Percentiles rank a stretch among this genome's conserved stretches.
Evolutionary conservation across 2,888 invertebrate species (phyloP).

Genomic region (Phalera bucephala): DNA sequence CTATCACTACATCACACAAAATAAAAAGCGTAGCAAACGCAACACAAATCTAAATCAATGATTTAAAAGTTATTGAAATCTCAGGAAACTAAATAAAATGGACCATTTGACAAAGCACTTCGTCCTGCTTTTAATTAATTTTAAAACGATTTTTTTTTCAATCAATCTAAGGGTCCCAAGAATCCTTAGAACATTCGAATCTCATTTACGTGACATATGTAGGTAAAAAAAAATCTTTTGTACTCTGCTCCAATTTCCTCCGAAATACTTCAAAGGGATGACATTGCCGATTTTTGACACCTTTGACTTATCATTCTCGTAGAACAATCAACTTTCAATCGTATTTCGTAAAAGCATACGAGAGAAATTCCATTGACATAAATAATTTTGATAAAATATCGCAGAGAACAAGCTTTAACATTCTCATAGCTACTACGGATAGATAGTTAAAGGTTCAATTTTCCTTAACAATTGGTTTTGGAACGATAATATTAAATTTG

Average conservation of each 20-base stretch:
- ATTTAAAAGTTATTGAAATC: constrained; percentile 20
- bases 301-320: constrained; percentile 5
- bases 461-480: not conserved
- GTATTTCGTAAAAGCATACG: fast-evolving
- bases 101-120: constrained; percentile 15
- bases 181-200: constrained; percentile 30
- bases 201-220: constrained; percentile 31
- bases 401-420: too few relatives aligned
- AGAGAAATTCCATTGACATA: not conserved
- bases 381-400: not conserved
- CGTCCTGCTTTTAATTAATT: constrained; percentile 25
- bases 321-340: constrained; percentile 3
- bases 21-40: too few relatives aligned
- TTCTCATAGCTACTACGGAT: fast-evolving
- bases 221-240: constrained; percentile 32
- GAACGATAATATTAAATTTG: constrained; percentile 12
- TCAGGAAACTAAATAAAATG: constrained; percentile 18
- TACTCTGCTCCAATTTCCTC: constrained; percentile 49
- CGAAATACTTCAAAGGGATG: constrained; percentile 46
- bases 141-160: constrained; percentile 17
- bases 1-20: too few relatives aligned
- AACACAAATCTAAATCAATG: constrained; percentile 6
- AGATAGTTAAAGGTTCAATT: constrained; percentile 7
- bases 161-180: constrained; percentile 14
- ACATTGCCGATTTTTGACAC: constrained; percentile 51